Evolutionary conservation across 2,888 invertebrate species (phyloP).

Genomic region (Pteria penguin): DNA sequence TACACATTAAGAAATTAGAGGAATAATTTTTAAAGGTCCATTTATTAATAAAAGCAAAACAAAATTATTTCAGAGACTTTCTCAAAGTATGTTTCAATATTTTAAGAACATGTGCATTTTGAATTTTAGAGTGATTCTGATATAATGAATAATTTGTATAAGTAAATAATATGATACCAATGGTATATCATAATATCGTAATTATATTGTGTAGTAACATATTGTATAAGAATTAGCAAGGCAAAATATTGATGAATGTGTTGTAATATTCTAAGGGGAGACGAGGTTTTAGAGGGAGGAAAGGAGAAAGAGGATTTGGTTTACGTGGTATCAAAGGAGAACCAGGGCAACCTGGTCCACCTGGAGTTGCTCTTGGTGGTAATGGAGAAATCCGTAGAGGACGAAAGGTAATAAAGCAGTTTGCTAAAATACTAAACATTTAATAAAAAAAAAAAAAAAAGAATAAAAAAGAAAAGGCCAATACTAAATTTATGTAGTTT

Average conservation of each 20-base stretch:
- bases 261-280: constrained; percentile 60
- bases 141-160: background rate
- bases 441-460: too few species aligned
- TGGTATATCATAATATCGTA: background rate
- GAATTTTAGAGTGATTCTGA: too few species aligned
- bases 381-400: constrained; percentile 31
- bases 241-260: background rate
- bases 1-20: too few species aligned
- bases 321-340: constrained; percentile 36
- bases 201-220: background rate
- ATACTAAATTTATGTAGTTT: too few species aligned
- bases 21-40: too few species aligned
- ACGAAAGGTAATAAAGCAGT: constrained; percentile 34
- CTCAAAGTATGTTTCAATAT: background rate
- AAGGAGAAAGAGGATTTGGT: constrained; percentile 54
- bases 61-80: background rate
- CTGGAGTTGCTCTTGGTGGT: constrained; percentile 27
- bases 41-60: too few species aligned
- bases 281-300: constrained; percentile 60
- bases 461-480: too few species aligned
- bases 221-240: background rate
- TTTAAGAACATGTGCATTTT: background rate
- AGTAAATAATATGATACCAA: background rate
- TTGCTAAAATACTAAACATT: too few species aligned
- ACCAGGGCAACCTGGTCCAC: constrained; percentile 29